Base-by-base conservation (phyloP, 1,140 invertebrate genomes). In the Drosophila asahinai region DNA sequence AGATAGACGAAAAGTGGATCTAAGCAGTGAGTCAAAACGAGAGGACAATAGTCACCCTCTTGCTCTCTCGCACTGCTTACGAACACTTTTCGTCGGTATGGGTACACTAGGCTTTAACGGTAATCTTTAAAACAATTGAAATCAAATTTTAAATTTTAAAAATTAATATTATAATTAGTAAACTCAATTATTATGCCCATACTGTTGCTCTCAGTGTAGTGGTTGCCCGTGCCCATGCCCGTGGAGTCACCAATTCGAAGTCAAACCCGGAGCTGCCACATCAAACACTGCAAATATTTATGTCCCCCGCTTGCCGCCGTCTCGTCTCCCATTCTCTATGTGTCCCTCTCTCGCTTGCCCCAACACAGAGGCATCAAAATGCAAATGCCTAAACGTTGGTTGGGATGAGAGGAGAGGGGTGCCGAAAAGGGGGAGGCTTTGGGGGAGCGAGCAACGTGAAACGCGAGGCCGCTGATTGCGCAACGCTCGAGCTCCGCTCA, bases 221-320 rank as follows among this genome's bases (percentile, higher is more conserved):
- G 33, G 14, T 22, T 36, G 2, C 36, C 19, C 36, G 33, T 57
- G 14, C 54, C 54, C 54, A 55, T 55, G 54, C 54, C 54, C 47
- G 52, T 40, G 25, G 54, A 76, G 72, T 47, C 62, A 68, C 57
- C 75, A 66, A 55, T 77, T 77, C 58, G 57, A 83, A 83, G 80
- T 74, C 77, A 84, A 84, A 58, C 77, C 73, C 59, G 22, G 58
- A 72, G 59, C 67, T 70, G 81, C 77, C 84, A 87, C 86, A 70
- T 90, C 86, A 90, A 90, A 86, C 82, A 86, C 76, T 77, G 86
- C 86, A 90, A 90, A 90, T 90, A 90, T 90, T 90, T 90, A 91
- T 90, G 82, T 77, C 61, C 45, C 48, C n/a, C 14, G 19, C 9
- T 17, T 17, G 19, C 12, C 17, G 3, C 47, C n/a, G 17, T 43